phyloP scores from a whole-genome alignment of 2,797 vertebrate species.

The Halcyon leucocephala region DNA sequence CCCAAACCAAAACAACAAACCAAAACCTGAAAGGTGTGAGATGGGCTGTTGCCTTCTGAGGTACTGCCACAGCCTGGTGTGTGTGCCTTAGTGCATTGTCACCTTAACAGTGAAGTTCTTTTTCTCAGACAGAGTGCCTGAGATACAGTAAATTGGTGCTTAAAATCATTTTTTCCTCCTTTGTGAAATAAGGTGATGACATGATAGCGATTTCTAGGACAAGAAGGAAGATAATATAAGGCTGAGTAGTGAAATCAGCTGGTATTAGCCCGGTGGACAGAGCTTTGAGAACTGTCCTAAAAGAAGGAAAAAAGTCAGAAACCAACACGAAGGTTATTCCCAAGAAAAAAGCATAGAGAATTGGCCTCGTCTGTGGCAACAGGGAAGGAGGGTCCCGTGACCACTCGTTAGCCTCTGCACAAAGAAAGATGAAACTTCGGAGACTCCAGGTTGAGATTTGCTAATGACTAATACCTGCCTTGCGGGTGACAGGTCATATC shows the following conservation, averaged over 20 bases:
- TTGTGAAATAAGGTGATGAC: constrained; percentile 1
- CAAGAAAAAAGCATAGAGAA: neutral
- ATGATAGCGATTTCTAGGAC: neutral
- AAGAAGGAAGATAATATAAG: neutral
- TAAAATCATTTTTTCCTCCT: neutral
- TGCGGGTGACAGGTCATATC: neutral
- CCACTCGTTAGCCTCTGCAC: neutral
- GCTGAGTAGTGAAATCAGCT: neutral
- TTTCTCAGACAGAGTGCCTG: neutral
- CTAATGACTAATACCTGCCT: neutral
- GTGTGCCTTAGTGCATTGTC: neutral
- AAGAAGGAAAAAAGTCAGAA: neutral
- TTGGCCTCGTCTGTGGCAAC: neutral
- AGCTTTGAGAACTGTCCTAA: neutral
- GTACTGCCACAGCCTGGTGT: neutral
- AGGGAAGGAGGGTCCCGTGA: neutral
- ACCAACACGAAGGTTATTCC: neutral
- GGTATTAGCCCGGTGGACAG: neutral
- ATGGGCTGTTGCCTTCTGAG: neutral
- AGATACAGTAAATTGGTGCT: neutral
- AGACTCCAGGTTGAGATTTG: neutral
- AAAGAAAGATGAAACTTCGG: neutral
- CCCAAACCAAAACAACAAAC: too few relatives aligned
- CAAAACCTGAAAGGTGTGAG: neutral
- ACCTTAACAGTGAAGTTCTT: neutral